phyloP scores from a whole-genome alignment of 2,888 invertebrate species.

The Ennomos erosarius region DNA sequence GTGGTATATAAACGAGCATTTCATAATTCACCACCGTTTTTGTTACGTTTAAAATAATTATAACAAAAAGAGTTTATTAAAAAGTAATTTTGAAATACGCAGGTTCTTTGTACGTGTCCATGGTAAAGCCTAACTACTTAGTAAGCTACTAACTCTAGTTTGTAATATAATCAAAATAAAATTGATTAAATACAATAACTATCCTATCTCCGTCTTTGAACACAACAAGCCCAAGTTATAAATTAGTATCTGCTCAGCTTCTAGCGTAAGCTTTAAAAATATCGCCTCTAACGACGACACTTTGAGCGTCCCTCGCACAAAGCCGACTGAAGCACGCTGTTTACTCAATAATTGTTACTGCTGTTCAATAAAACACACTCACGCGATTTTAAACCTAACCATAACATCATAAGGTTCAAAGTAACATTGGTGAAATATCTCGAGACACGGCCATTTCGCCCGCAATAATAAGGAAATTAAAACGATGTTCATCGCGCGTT shows the following conservation, averaged over 20 bases:
- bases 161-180: no score
- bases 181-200: not conserved
- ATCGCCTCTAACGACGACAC: conserved; percentile 14
- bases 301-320: conserved; percentile 11
- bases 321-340: conserved; percentile 20
- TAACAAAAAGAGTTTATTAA: no score
- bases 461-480: conserved; percentile 39
- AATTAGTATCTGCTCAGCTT: not conserved
- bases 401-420: conserved; percentile 1
- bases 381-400: conserved; percentile 2
- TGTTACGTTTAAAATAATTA: no score
- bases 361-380: conserved; percentile 1
- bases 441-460: conserved; percentile 17
- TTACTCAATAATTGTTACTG: conserved; percentile 26
- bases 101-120: no score
- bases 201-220: not conserved
- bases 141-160: no score
- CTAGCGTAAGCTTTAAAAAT: conserved; percentile 11
- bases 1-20: no score
- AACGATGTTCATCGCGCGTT: conserved; percentile 30
- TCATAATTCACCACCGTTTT: no score
- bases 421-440: not conserved
- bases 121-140: no score
- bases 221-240: not conserved
- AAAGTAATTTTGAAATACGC: no score